Base-by-base conservation (phyloP, 2,888 invertebrate genomes). In the Silvanus unidentatus region DNA sequence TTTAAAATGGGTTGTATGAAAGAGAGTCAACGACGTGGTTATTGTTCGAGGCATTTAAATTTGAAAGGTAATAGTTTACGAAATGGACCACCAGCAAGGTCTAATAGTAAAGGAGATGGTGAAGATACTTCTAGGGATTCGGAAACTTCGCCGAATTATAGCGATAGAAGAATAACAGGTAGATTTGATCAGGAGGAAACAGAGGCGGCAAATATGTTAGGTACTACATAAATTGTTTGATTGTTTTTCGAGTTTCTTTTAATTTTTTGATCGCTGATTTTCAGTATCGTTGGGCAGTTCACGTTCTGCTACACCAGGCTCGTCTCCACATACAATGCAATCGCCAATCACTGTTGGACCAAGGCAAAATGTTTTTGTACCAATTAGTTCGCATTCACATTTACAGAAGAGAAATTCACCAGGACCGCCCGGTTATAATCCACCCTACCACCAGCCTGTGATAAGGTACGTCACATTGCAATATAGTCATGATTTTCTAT, bases 11-110 rank as follows among this genome's bases (percentile, higher is more conserved):
- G 91, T 44, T 98, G 97, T 73, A 87, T 86, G 29, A 93, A 93
- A 75, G 98, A 99, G 79, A 97, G 97, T 64, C 98, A 99, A 74
- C 78, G 98, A 30, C 80, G 96, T 57, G 98, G 99, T 30, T 98
- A 81, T 75, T 99, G 98, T 72, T 99, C 98, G 14, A 76, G 98
- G 41, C 98, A 99, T 75, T 80, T 98, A 59, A 96, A 91, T 58
- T 80, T 95, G 62, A 86, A 93, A 66, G 92, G 92, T 34, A 80
- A 77, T 61, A 73, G 73, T 48, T 65, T 75, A 43, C 64, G 73
- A 43, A 68, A 71, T 47, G 72, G 71, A 43, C 71, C 73, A 40
- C 73, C 72, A 59, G 71, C 73, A 46, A 68, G 75, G 59, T 74
- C 71, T 60, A 79, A 79, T 65, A 80, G 80, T 64, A 81, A 80